phyloP scores from a whole-genome alignment of 2,797 vertebrate species.

The Aulostomus chinensis region DNA sequence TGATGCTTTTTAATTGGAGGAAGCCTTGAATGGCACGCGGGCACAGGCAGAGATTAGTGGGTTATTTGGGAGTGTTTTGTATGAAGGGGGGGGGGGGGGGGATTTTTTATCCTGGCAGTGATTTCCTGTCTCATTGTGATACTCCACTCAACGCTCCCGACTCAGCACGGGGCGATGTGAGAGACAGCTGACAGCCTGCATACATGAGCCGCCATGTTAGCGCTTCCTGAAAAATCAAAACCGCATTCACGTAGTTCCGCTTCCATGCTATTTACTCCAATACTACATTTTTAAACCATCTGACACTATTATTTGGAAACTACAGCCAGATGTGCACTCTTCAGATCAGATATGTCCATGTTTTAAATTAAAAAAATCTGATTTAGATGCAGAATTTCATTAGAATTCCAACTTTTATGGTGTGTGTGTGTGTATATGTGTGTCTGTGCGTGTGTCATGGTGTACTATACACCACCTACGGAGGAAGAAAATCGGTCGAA shows the following conservation, averaged over 20 bases:
- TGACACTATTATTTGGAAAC: too few relatives aligned
- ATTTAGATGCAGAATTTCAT: too few relatives aligned
- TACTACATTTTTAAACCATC: conserved; percentile 11
- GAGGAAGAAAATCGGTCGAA: conserved; percentile 46
- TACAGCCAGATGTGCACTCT: too few relatives aligned
- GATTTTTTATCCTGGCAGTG: conserved; percentile 48
- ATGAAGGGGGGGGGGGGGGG: conserved; percentile 23
- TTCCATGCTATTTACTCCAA: conserved; percentile 15
- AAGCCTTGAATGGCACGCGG: conserved; percentile 76
- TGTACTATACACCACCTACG: conserved; percentile 45
- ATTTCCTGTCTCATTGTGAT: conserved; percentile 71
- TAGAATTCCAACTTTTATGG: too few relatives aligned
- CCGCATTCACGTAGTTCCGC: conserved; percentile 39
- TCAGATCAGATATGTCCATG: too few relatives aligned
- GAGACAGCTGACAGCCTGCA: conserved; percentile 59
- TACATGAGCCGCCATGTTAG: conserved; percentile 25
- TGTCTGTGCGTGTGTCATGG: too few relatives aligned
- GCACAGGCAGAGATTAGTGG: conserved; percentile 69
- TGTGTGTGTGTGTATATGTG: too few relatives aligned
- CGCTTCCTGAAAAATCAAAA: conserved; percentile 42
- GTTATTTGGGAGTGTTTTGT: conserved; percentile 65
- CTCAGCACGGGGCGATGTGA: conserved; percentile 9
- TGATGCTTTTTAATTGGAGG: conserved; percentile 80
- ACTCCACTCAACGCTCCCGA: conserved; percentile 28
- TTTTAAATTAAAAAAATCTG: too few relatives aligned